Percentiles rank a stretch among this genome's conserved stretches.
phyloP scores from a whole-genome alignment of 2,888 invertebrate genomes.

The Meta bourneti region DNA sequence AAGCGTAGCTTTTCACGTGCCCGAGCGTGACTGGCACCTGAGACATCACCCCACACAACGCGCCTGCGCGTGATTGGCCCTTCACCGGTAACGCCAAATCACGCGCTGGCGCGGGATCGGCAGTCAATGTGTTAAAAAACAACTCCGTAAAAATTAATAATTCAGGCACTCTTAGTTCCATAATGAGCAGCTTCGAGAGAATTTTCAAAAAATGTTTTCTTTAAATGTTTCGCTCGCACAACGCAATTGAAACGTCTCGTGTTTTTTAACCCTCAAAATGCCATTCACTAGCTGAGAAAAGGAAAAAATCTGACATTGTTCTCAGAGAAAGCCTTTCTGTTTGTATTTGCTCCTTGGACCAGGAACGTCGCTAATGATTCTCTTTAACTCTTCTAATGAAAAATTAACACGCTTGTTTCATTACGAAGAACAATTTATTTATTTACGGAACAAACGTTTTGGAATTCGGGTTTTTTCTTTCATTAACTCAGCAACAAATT shows the following conservation, averaged over 20 bases:
- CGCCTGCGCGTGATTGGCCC: no score
- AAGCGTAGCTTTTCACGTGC: no score
- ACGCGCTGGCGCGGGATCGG: no score
- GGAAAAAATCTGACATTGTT: not conserved
- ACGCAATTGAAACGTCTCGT: no score
- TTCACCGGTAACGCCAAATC: no score
- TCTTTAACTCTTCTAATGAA: not conserved
- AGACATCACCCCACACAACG: no score
- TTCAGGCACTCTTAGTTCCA: not conserved
- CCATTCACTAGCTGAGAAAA: not conserved
- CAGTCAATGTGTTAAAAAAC: no score
- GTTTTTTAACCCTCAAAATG: not conserved
- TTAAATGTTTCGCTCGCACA: not conserved
- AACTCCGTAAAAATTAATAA: not conserved
- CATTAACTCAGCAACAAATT: no score
- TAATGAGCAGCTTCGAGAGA: not conserved
- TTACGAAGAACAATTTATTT: no score
- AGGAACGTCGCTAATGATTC: not conserved
- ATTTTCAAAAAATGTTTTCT: not conserved
- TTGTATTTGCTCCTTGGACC: not conserved
- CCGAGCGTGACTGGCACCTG: no score
- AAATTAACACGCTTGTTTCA: not conserved
- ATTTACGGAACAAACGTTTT: no score
- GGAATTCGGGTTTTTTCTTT: no score
- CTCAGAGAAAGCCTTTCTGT: not conserved